These are phyloP conservation scores for Ciconia boyciana DNA, from an alignment of 2,113 vertebrate species.

Conservation along the genomic window DNA sequence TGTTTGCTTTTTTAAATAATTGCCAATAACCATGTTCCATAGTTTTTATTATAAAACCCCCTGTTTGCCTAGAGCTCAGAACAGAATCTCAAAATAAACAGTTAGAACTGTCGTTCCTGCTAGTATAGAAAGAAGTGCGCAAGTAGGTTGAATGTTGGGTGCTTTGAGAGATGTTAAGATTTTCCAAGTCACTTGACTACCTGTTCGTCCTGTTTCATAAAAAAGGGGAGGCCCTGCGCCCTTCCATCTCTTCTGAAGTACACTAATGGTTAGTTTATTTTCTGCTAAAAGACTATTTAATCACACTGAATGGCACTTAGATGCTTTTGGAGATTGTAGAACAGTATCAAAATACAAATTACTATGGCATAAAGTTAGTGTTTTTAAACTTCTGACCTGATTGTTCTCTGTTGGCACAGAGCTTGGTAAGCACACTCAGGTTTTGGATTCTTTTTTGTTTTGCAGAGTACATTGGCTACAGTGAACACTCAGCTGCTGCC, in stretches of 20 bases:
- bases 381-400: not conserved
- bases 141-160: not conserved
- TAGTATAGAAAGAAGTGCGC: not conserved
- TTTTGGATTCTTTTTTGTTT: not conserved
- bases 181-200: not conserved
- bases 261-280: not conserved
- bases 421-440: not conserved
- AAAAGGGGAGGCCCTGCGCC: not conserved
- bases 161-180: not conserved
- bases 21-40: not conserved
- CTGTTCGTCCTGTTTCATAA: not conserved
- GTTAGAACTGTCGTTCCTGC: not conserved
- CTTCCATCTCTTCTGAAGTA: not conserved
- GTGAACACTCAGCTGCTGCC: constrained; percentile 81
- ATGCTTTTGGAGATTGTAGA: not conserved
- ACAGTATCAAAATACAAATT: not conserved
- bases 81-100: not conserved
- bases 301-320: not conserved
- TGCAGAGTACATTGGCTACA: constrained; percentile 73
- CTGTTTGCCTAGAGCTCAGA: not conserved
- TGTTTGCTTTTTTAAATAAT: not conserved
- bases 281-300: not conserved
- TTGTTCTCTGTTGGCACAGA: not conserved
- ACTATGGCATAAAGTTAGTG: not conserved
- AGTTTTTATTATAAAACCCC: not conserved